phyloP scores from a whole-genome alignment of 2,113 vertebrate species.

The Ellobius talpinus region DNA sequence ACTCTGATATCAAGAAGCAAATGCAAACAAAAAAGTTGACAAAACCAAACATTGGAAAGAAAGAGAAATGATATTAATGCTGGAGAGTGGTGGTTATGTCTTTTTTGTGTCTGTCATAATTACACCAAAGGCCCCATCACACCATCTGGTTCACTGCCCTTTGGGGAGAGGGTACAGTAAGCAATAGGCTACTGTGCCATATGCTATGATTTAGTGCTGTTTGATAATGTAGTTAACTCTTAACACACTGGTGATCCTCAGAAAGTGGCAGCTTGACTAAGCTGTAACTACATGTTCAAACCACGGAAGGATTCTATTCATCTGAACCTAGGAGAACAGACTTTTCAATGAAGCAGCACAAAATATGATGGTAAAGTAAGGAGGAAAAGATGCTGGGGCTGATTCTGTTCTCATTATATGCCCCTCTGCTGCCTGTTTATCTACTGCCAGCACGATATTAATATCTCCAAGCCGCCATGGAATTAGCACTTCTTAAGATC shows the following conservation, averaged over 20 bases:
- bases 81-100: conserved; percentile 56
- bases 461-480: conserved; percentile 77
- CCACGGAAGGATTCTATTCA: not conserved
- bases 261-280: not conserved
- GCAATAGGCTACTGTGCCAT: conserved; percentile 74
- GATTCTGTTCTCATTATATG: conserved; percentile 59
- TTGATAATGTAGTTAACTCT: conserved; percentile 66
- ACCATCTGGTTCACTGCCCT: conserved; percentile 78
- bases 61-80: conserved; percentile 19
- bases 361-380: not conserved
- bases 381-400: conserved; percentile 61
- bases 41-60: not conserved
- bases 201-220: conserved; percentile 66
- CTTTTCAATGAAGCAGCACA: conserved; percentile 18
- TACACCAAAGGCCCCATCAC: conserved; percentile 70
- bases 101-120: conserved; percentile 73
- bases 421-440: conserved; percentile 80
- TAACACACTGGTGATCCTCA: conserved; percentile 34
- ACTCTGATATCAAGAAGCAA: not conserved
- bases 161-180: conserved; percentile 75
- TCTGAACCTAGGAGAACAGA: not conserved
- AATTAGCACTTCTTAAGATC: conserved; percentile 83
- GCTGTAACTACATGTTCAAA: not conserved
- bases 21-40: not conserved
- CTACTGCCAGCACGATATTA: conserved; percentile 80